Evolutionary conservation across 2,797 vertebrate genomes (phyloP).

Genomic region (Rachycentron canadum): DNA sequence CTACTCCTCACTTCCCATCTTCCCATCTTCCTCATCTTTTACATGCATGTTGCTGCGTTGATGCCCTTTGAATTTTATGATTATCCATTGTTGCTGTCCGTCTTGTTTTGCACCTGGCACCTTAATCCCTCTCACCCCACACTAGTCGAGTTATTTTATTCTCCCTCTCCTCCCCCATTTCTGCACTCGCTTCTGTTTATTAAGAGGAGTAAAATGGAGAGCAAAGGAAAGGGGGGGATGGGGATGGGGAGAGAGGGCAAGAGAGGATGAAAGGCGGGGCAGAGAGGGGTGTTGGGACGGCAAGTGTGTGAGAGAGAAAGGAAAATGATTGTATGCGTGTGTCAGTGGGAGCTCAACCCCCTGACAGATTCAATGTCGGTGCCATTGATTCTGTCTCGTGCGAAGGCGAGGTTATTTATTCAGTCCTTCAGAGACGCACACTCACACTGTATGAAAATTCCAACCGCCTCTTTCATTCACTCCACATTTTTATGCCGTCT

Average conservation of each 20-base stretch:
- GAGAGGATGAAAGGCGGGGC: slow-evolving; percentile 58
- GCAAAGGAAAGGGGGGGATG: slow-evolving; percentile 44
- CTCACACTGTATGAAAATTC: slow-evolving; percentile 41
- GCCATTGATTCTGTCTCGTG: slow-evolving; percentile 68
- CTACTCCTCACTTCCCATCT: background rate
- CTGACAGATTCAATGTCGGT: slow-evolving; percentile 58
- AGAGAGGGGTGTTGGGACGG: slow-evolving; percentile 39
- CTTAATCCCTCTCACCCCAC: background rate
- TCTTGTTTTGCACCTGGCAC: slow-evolving; percentile 65
- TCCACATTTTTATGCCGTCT: slow-evolving; percentile 25
- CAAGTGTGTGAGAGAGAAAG: slow-evolving; percentile 45
- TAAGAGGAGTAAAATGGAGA: slow-evolving; percentile 38
- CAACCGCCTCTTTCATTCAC: slow-evolving; percentile 4
- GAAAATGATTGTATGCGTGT: slow-evolving; percentile 58
- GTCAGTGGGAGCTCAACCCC: slow-evolving; percentile 60
- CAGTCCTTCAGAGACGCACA: slow-evolving; percentile 55
- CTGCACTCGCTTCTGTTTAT: slow-evolving; percentile 34
- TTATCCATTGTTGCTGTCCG: slow-evolving; percentile 44
- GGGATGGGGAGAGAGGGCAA: slow-evolving; percentile 53
- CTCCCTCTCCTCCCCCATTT: slow-evolving; percentile 8
- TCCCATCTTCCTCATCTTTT: background rate
- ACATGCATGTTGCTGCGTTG: background rate
- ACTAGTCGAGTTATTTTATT: slow-evolving; percentile 14
- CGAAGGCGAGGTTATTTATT: slow-evolving; percentile 64
- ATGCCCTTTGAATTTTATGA: slow-evolving; percentile 44